phyloP scores from a whole-genome alignment of 1,140 invertebrate genomes.

The Battus philenor region DNA sequence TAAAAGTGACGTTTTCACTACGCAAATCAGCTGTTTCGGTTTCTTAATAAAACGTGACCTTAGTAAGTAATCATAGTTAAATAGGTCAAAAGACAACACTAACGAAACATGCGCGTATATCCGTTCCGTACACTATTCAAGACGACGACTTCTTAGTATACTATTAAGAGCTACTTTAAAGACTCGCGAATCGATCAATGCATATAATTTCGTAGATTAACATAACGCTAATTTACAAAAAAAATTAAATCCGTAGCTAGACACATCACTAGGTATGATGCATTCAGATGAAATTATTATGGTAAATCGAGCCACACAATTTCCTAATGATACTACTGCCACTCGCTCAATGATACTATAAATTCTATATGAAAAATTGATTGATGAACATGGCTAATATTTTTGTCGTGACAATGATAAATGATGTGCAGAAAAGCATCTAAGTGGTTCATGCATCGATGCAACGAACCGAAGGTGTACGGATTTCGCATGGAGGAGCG shows the following conservation, averaged over 20 bases:
- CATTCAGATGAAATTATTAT: constrained; percentile 3
- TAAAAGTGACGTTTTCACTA: no score
- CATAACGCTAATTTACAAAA: neutral
- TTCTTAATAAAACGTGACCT: neutral
- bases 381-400: constrained; percentile 4
- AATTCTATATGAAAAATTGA: constrained; percentile 8
- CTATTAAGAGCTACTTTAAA: constrained; percentile 1
- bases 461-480: constrained; percentile 66
- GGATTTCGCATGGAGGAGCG: constrained; percentile 55
- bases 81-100: constrained; percentile 12
- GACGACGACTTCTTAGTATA: no score
- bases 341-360: neutral
- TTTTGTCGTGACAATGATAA: constrained; percentile 28
- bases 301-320: constrained; percentile 10
- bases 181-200: neutral
- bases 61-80: neutral
- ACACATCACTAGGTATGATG: constrained; percentile 1
- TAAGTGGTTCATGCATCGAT: constrained; percentile 69
- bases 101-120: constrained; percentile 11
- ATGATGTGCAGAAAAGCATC: constrained; percentile 65
- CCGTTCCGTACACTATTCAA: neutral
- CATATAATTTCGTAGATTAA: no score
- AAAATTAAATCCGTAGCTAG: neutral
- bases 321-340: constrained; percentile 13
- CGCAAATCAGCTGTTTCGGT: constrained; percentile 5